Percentiles rank a stretch among this genome's conserved stretches.
Conservation (phyloP, 2,113 vertebrate species). For the Atractosteus spatula region DNA sequence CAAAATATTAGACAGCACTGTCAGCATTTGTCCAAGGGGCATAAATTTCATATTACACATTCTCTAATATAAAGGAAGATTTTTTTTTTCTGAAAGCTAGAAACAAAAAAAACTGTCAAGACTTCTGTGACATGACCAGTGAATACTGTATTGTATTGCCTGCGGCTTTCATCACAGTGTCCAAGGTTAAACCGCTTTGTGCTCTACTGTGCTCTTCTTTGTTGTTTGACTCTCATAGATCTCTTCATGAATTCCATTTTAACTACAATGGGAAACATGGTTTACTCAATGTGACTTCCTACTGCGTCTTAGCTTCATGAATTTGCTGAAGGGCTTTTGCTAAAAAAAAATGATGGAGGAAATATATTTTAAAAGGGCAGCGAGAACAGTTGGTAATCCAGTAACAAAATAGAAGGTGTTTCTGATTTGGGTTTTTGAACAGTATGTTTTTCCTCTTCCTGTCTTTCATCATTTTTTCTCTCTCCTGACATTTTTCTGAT, state of each 20-base stretch:
- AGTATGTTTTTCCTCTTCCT: too few species aligned
- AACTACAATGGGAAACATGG: neutral
- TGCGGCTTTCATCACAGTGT: neutral
- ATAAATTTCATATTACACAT: constrained; percentile 7
- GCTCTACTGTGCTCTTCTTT: neutral
- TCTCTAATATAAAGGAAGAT: neutral
- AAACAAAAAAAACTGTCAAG: neutral
- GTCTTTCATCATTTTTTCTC: neutral
- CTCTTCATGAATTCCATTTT: neutral
- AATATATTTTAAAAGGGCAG: too few species aligned
- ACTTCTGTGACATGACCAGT: neutral
- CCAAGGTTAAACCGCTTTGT: neutral
- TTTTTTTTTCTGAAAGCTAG: neutral
- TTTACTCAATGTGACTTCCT: neutral
- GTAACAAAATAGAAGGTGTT: neutral
- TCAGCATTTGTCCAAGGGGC: constrained; percentile 7
- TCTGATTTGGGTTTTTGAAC: neutral
- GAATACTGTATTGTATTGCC: neutral
- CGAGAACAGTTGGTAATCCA: neutral
- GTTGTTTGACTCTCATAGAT: neutral
- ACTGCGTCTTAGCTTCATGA: constrained; percentile 4
- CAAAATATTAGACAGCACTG: constrained; percentile 1
- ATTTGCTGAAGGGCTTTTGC: neutral
- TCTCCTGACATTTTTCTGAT: neutral
- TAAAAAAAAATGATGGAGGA: neutral